A percentile compares a stretch with the other conserved stretches of the same genome.
Evolutionary conservation across 2,113 vertebrate species (phyloP).

Genomic region (Rhabdornis inornatus): DNA sequence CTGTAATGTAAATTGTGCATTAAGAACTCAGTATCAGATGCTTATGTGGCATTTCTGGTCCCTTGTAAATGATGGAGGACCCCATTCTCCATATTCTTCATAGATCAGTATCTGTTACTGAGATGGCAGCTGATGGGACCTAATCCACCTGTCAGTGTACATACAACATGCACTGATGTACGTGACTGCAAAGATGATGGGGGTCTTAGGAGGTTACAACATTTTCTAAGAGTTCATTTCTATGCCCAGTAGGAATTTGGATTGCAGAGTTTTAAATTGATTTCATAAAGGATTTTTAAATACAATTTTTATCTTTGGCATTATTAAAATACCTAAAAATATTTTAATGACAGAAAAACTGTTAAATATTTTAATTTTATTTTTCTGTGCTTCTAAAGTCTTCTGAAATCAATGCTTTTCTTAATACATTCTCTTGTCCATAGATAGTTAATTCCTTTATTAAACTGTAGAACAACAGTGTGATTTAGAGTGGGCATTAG

Average conservation of each 20-base stretch:
- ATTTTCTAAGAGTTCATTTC: not conserved
- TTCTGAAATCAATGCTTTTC: not conserved
- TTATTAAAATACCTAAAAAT: not conserved
- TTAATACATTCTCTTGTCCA: not conserved
- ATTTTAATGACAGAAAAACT: not conserved
- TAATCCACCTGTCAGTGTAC: constrained; percentile 26
- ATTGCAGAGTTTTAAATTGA: not conserved
- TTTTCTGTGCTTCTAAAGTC: not conserved
- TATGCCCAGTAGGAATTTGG: not conserved
- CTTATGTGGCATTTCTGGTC: not conserved
- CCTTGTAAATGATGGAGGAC: not conserved
- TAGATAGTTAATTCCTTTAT: not conserved
- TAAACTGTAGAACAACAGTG: not conserved
- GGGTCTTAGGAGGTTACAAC: not conserved
- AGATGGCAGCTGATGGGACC: constrained; percentile 16
- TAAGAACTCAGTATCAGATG: not conserved
- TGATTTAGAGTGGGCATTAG: not conserved
- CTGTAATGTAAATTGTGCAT: not conserved
- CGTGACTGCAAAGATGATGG: constrained; percentile 9
- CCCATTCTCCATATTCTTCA: not conserved
- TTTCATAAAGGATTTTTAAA: not conserved
- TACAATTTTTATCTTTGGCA: not conserved
- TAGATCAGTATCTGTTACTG: not conserved
- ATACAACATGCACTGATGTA: not conserved
- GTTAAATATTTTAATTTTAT: not conserved